Conservation (phyloP, 2,113 vertebrate species). For the Daubentonia madagascariensis region DNA sequence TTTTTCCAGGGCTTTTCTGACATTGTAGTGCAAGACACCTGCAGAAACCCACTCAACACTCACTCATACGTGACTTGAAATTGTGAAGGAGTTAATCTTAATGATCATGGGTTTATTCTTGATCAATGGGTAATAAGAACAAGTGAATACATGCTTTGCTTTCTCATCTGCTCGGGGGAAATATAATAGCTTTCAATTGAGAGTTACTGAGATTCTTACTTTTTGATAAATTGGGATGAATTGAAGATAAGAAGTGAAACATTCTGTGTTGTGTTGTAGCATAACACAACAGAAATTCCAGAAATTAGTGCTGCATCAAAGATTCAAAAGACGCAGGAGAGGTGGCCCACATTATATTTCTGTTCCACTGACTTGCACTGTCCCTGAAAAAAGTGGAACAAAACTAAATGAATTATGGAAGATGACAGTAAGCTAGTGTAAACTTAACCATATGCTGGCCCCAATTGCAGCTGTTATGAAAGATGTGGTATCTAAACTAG, state of each 20-base stretch:
- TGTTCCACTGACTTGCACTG: not conserved
- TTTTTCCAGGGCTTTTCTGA: not conserved
- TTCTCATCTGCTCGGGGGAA: not conserved
- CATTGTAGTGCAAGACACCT: not conserved
- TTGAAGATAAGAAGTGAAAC: not conserved
- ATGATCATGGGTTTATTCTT: not conserved
- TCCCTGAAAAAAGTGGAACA: not conserved
- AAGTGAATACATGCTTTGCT: not conserved
- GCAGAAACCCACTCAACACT: not conserved
- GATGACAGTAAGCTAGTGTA: not conserved
- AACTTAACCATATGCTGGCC: not conserved
- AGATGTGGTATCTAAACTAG: not conserved
- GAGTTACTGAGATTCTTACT: not conserved
- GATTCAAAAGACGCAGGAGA: not conserved
- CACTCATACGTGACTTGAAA: not conserved
- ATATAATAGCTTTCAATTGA: not conserved
- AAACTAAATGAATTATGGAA: not conserved
- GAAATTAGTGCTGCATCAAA: not conserved
- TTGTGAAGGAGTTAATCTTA: not conserved
- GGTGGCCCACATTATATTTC: not conserved
- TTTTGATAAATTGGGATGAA: not conserved
- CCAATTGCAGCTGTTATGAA: not conserved
- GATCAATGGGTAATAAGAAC: not conserved
- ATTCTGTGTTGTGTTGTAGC: not conserved
- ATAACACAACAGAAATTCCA: not conserved